Evolutionary conservation across 1,140 invertebrate species (phyloP), one percentile per base, ranked within the genome.

Genomic region (Calycopis cecrops): DNA sequence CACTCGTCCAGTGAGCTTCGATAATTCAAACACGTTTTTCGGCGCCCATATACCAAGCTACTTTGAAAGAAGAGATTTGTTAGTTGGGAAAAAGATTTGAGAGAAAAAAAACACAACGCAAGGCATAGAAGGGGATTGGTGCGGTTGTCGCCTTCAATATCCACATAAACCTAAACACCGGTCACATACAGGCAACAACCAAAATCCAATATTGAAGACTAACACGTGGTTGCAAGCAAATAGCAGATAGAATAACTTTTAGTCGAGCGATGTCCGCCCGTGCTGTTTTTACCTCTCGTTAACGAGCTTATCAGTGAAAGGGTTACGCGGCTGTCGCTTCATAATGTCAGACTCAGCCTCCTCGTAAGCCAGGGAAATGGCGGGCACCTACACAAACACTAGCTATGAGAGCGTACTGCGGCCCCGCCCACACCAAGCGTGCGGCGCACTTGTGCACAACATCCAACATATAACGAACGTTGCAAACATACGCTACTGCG

Each of bases 301-400:
- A 79, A 99, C 98, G 83, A 99, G 93, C 91, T 98, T 98, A 92
- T 99, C 97, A 88, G 92, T 94, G 90, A 94, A 92, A 87, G 97
- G 96, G 88, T 99, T 97, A 94, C 98, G 93, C 89, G 98, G 98
- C 89, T 94, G 94, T 89, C 98, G 93, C 93, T 99, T 99, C 98
- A 99, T 99, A 91, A 99, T 99, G 93, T 99, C 98, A 89, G 95
- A 97, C 91, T 99, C 98, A 77, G 98, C 97, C 91, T 97, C 93
- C 93, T 99, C 98, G 91, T 99, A 99, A 88, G 98, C 98, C 91
- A 99, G 92, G 78, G 98, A 99, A 91, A 99, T 99, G 90, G 98
- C 98, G 87, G 98, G 98, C 88, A 99, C 95, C 96, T 97, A 91
- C 87, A 85, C 88, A 90, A 83, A 87, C 80, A 89, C 85, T 88